Conservation (phyloP, 2,888 invertebrate species). For the Gnatocerus cornutus region DNA sequence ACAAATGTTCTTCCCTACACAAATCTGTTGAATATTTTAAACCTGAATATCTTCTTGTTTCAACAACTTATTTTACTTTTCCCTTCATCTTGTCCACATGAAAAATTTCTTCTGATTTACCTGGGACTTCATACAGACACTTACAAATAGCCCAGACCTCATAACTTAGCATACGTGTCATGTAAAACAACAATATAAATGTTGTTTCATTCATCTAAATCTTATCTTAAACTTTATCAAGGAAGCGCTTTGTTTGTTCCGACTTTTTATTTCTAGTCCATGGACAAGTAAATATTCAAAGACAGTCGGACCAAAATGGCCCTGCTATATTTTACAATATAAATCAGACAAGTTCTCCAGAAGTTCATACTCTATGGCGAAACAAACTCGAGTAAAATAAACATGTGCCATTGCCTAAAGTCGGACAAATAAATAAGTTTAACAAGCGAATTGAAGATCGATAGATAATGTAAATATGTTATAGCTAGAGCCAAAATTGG, state of each 20-base stretch:
- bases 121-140: conserved; percentile 27
- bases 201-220: conserved; percentile 25
- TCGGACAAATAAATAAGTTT: too few species aligned
- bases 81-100: conserved; percentile 23
- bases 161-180: conserved; percentile 27
- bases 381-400: too few species aligned
- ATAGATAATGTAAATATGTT: too few species aligned
- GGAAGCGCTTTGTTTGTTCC: conserved; percentile 23
- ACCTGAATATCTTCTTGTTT: conserved; percentile 7
- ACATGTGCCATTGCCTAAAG: too few species aligned
- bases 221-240: conserved; percentile 31
- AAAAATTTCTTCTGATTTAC: conserved; percentile 30
- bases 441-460: too few species aligned
- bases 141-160: conserved; percentile 24
- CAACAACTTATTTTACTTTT: conserved; percentile 7
- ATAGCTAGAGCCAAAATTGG: too few species aligned
- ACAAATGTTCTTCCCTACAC: conserved; percentile 30
- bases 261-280: conserved; percentile 4
- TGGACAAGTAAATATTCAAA: background rate
- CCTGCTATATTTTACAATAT: background rate
- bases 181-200: conserved; percentile 36
- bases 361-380: background rate
- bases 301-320: background rate
- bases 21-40: conserved; percentile 37
- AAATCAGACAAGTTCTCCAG: background rate